These are phyloP conservation scores for Centropus unirufus DNA, from an alignment of 2,113 vertebrate genomes.

Conservation along the genomic window DNA sequence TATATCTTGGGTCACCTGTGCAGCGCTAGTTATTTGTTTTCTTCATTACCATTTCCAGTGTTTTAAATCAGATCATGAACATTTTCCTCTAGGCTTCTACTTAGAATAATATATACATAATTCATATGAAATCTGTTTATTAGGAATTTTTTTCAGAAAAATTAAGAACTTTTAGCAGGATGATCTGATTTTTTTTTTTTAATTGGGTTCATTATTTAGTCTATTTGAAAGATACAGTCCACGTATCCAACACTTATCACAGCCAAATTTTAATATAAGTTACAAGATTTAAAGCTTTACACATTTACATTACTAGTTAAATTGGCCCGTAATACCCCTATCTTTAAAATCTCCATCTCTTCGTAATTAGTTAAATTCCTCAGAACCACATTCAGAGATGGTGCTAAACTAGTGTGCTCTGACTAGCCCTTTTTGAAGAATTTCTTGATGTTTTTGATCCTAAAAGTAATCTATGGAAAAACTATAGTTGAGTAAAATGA, in stretches of 20 bases:
- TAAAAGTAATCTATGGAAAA: not conserved
- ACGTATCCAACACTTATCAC: not conserved
- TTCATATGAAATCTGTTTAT: not conserved
- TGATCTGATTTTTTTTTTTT: not conserved
- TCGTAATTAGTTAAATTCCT: not conserved
- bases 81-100: constrained; percentile 3
- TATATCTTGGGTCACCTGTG: not conserved
- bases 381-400: not conserved
- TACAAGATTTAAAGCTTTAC: not conserved
- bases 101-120: not conserved
- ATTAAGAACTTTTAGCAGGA: not conserved
- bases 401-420: not conserved
- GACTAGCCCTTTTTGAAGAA: not conserved
- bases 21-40: not conserved
- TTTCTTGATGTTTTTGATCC: not conserved
- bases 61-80: constrained; percentile 16
- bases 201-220: not conserved
- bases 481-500: not conserved
- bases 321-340: not conserved
- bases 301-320: not conserved
- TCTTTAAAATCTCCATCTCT: not conserved
- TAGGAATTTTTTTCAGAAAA: not conserved
- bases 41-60: not conserved
- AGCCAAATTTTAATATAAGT: not conserved
- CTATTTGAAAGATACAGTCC: not conserved